Evolutionary conservation across 2,888 invertebrate species (phyloP).

Genomic region (Sialis lutaria): DNA sequence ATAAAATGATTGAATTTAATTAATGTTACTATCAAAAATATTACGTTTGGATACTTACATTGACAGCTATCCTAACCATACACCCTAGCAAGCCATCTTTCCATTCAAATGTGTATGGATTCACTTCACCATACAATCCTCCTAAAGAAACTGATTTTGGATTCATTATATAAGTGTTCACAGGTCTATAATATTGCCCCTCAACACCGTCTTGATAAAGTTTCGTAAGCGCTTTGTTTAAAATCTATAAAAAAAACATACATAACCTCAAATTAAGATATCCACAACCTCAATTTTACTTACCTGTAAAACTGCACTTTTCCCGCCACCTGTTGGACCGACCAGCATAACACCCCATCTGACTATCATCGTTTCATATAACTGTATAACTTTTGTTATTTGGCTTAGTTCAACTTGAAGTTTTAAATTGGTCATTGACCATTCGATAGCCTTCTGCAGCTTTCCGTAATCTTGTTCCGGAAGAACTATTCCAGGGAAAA

Average conservation of each 20-base stretch:
- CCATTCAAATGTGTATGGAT: conserved; percentile 75
- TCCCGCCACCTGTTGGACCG: conserved; percentile 79
- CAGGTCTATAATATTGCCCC: conserved; percentile 48
- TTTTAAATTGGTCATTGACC: conserved; percentile 34
- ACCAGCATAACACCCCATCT: conserved; percentile 88
- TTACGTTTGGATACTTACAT: conserved; percentile 22
- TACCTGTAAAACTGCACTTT: conserved; percentile 58
- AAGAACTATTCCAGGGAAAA: conserved; percentile 69
- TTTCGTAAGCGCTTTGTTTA: conserved; percentile 50
- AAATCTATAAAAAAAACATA: conserved; percentile 30
- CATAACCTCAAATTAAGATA: background rate
- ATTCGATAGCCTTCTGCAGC: conserved; percentile 45
- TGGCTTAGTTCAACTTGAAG: conserved; percentile 49
- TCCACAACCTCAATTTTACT: conserved; percentile 11
- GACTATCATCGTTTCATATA: conserved; percentile 81
- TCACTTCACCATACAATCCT: conserved; percentile 76
- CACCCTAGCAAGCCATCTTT: conserved; percentile 70
- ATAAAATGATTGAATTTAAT: background rate
- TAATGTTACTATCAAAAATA: background rate
- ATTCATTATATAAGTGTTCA: conserved; percentile 65
- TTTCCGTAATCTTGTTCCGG: conserved; percentile 65
- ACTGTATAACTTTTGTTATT: conserved; percentile 61
- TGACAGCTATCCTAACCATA: conserved; percentile 40
- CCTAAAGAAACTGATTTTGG: conserved; percentile 79
- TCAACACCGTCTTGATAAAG: conserved; percentile 39